Base-by-base conservation (phyloP, 2,797 vertebrate genomes). In the Trachurus trachurus region DNA sequence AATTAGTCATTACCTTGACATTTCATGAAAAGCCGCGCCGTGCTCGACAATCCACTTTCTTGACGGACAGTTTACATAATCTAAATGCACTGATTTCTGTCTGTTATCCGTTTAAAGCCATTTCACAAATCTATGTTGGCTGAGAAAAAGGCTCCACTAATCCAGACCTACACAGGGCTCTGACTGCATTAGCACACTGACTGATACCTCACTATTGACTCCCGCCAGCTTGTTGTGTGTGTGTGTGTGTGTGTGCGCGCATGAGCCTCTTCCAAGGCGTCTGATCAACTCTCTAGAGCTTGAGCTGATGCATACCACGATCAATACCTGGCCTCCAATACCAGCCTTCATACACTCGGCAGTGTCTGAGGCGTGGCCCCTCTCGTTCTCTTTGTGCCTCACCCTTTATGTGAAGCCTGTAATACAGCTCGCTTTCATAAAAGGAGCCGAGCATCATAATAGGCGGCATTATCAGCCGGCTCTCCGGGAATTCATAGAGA, bases 241-340 rank as follows among this genome's bases (percentile, higher is more conserved):
- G 39, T 29, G 69, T 57, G 74, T 19, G 53, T 0, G 29, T 3
- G 54, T 45, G 2, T 4, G 53, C 37, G 74, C 29, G n/a, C n/a
- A n/a, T 10, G 67, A 69, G 70, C 66, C 54, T 88, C 71, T 79
- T 90, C 73, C 74, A 74, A 76, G 74, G 64, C 67, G 9, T 85
- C 87, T 80, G 88, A 90, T 92, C 89, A 88, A 74, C 82, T 87
- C 91, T 88, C 88, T 22, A 19, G 89, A 88, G 90, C 78, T 74
- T 74, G 61, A 81, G 82, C 75, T 69, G 78, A 83, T 82, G 83
- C 82, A 75, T 57, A 74, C 82, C 26, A 2, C 68, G 52, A 89
- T 93, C 91, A 58, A 92, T 93, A 86, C 61, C 62, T 70, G 76
- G 80, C 82, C 77, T 89, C 66, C 81, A 67, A 83, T 69, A 77